Evolutionary conservation across 2,888 invertebrate genomes (phyloP).

Genomic region (Lypha dubia): DNA sequence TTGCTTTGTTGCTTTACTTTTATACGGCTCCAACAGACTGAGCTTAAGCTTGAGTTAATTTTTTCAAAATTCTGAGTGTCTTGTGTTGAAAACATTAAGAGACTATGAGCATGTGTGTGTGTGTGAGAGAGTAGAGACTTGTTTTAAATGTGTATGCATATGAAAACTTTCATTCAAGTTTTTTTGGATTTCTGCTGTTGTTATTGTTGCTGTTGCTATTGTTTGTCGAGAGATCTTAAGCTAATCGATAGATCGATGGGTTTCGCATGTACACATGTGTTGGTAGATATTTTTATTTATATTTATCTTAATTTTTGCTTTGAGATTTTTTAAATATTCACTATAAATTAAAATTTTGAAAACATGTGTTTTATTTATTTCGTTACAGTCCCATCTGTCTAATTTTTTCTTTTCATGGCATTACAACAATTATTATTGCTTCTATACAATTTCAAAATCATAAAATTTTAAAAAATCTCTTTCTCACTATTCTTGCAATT

Average conservation of each 20-base stretch:
- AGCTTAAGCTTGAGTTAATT: conserved; percentile 73
- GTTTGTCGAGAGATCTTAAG: too few relatives aligned
- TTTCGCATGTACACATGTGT: neutral
- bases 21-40: conserved; percentile 77
- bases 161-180: neutral
- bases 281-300: conserved; percentile 18
- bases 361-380: neutral
- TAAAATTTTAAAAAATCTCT: too few relatives aligned
- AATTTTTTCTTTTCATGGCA: too few relatives aligned
- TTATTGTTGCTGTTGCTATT: neutral
- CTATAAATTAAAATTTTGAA: neutral
- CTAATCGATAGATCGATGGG: neutral
- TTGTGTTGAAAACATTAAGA: conserved; percentile 26
- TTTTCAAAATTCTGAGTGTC: conserved; percentile 75
- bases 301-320: conserved; percentile 28
- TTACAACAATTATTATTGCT: too few relatives aligned
- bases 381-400: neutral
- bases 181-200: neutral
- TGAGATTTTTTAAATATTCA: neutral
- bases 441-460: too few relatives aligned
- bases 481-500: too few relatives aligned
- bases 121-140: conserved; percentile 16
- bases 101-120: conserved; percentile 5
- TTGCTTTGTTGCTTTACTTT: conserved; percentile 82
- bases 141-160: neutral